Evolutionary conservation across 2,797 vertebrate species (phyloP).

Genomic region (Sylvia borin): DNA sequence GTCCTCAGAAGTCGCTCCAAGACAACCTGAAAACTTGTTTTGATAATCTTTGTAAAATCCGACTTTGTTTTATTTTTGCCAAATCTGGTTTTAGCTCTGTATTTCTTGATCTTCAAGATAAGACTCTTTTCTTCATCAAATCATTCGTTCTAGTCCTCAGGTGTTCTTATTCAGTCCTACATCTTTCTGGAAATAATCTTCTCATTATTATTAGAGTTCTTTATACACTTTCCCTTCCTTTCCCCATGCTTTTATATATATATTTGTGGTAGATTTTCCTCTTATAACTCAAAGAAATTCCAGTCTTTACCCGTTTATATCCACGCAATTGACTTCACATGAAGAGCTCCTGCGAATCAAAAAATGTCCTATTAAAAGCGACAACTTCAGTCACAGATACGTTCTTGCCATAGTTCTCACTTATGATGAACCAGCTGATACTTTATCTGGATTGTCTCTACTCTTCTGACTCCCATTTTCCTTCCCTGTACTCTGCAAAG

Average conservation of each 20-base stretch:
- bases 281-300: neutral
- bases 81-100: neutral
- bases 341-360: neutral
- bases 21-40: neutral
- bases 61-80: neutral
- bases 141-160: neutral
- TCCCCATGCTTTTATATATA: neutral
- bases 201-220: neutral
- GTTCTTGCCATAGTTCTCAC: neutral
- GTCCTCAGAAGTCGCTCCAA: neutral
- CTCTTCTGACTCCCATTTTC: neutral
- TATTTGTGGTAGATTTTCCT: neutral
- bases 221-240: neutral
- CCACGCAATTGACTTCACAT: neutral
- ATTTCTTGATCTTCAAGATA: neutral
- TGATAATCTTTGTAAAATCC: neutral
- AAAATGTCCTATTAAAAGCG: neutral
- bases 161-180: neutral
- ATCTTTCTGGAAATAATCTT: neutral
- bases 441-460: neutral
- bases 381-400: neutral
- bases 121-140: neutral
- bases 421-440: neutral
- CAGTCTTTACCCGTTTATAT: neutral
- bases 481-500: neutral